Base-by-base conservation (phyloP, 1,140 invertebrate genomes). In the Cydia splendana region DNA sequence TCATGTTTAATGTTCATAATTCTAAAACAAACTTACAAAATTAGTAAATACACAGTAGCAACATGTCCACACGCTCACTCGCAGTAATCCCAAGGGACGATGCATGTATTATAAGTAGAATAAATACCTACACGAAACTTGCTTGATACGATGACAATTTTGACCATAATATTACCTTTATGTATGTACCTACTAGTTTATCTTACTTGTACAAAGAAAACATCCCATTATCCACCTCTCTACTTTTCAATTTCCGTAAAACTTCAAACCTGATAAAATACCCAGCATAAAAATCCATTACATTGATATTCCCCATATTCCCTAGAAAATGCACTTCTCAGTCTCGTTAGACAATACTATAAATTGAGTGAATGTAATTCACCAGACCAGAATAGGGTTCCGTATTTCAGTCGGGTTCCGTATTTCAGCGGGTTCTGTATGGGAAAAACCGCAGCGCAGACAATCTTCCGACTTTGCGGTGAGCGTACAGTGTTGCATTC, bases 291-390 rank as follows among this genome's bases (percentile, higher is more conserved):
- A 62, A 62, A 62, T 62, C 57, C 57, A 62, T 62, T 62, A 62
- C 20, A 24, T 24, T 62, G 57, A 62, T 62, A 62, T 62, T 62
- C 20, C 20, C 57, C 65, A 69, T 38, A 69, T 15, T 38, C 30
- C 13, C 7, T 38, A 69, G 30, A 34, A 69, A 34, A 69, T 65
- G 65, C 65, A 69, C 18, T 38, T 38, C 30, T 69, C 57, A 62
- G 57, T 62, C 57, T 62, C 57, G 57, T 69, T 69, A 71, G 67
- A 71, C 67, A 71, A 38, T 45, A 71, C 67, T 71, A 71, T 71
- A 71, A 71, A 71, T 71, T 71, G 67, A 71, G 67, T 71, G 67
- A 71, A 38, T 38, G 67, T 71, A 71, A 45, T 45, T 71, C 67
- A 71, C 18, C 10, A n/a, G 65, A 18, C 67, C 30, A 34, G 65